phyloP scores from a whole-genome alignment of 2,113 vertebrate species.

The Empidonax alnorum region DNA sequence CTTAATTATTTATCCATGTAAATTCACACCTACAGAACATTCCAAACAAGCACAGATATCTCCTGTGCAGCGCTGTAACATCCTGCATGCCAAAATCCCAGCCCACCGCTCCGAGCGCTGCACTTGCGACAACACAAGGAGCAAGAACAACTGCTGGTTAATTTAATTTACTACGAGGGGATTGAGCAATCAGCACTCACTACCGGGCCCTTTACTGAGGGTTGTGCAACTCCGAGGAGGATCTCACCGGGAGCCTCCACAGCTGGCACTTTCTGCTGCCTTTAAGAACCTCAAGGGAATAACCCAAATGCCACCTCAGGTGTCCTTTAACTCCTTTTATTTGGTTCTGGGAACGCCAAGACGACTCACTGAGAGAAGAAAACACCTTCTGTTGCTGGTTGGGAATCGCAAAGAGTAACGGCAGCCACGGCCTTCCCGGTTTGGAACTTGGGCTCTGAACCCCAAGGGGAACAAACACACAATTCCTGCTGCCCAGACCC shows the following conservation, averaged over 20 bases:
- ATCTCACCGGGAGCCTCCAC: not conserved
- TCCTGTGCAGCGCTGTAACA: not conserved
- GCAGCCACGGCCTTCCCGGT: not conserved
- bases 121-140: not conserved
- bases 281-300: not conserved
- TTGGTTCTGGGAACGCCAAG: not conserved
- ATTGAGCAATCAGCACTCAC: slow-evolving; percentile 6
- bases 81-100: not conserved
- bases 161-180: not conserved
- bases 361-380: not conserved
- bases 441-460: not conserved
- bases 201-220: not conserved
- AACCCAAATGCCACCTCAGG: not conserved
- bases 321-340: not conserved
- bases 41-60: not conserved
- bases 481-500: not conserved
- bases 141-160: not conserved
- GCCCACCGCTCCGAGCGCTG: not conserved
- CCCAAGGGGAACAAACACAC: not conserved
- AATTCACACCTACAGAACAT: not conserved
- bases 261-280: not conserved
- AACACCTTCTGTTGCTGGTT: not conserved
- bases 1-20: not conserved
- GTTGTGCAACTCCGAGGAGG: not conserved
- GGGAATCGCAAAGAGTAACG: not conserved